Evolutionary conservation across 2,797 vertebrate genomes (phyloP), one percentile per base, ranked within the genome.

Genomic region (Sebastes iracundus): DNA sequence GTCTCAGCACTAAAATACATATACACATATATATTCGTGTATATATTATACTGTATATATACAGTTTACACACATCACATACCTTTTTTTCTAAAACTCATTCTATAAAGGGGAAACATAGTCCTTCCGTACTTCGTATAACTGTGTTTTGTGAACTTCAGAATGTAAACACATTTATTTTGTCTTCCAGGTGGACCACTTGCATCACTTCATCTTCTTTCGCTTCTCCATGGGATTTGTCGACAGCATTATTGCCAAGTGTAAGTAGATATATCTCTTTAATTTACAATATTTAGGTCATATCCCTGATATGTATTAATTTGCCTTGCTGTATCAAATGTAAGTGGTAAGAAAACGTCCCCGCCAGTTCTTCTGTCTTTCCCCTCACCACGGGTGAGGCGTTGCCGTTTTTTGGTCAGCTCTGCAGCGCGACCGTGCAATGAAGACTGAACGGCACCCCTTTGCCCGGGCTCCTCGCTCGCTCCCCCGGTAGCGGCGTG

Each of bases 171-270:
- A 5, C 27, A 22, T 52, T 52, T 3, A 12, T 72, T 67, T 78
- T 70, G 20, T 81, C 23, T 56, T 83, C 33, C 91, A 99, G 99
- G 99, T 98, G 85, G 97, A 99, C 63, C 99, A 99, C 72, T 92
- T 99, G 73, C 98, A 99, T 92, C 97, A 96, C 84, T 99, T 99
- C 90, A 99, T 99, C 93, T 96, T 98, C 87, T 99, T 99, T 88
- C 97, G 98, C n/a, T 99, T 99, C 92, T 97, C 98, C 30, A 99
- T 99, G 98, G 99, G 99, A 23, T 99, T 99, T 92, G 93, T 98
- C 87, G 99, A 99, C 93, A 97, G 94, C 81, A 97, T 99, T 68
- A 96, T 99, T 87, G 98, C 99, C 89, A 99, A 99, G 95, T 99
- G 99, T 99, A 95, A 98, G 97, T 77, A 42, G 25, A 72, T 55